phyloP scores from a whole-genome alignment of 2,888 invertebrate genomes.

The Pyrocoelia pectoralis region DNA sequence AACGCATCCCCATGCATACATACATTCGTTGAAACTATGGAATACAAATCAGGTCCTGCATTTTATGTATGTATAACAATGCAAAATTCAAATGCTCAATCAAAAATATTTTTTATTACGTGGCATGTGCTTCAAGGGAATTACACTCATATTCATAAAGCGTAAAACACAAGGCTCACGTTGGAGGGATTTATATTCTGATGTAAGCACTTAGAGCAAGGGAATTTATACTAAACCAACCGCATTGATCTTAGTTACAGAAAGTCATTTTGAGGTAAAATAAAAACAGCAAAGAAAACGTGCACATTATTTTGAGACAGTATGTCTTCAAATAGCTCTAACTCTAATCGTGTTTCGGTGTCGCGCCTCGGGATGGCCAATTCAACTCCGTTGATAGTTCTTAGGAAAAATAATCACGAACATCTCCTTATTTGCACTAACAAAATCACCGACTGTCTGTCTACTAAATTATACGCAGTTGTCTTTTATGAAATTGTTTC shows the following conservation, averaged over 20 bases:
- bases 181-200: no score
- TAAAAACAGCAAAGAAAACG: constrained; percentile 23
- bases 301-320: constrained; percentile 42
- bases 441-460: constrained; percentile 26
- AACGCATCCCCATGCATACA: no score
- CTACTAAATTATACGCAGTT: constrained; percentile 24
- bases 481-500: constrained; percentile 22
- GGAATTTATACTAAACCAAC: not conserved
- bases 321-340: constrained; percentile 47
- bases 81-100: no score
- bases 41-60: no score
- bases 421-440: constrained; percentile 25
- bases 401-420: constrained; percentile 43
- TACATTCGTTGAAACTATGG: no score
- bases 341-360: constrained; percentile 50
- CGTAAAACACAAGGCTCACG: no score
- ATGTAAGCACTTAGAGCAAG: no score
- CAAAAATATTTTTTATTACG: no score
- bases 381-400: constrained; percentile 46
- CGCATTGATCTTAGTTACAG: constrained; percentile 22
- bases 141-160: no score
- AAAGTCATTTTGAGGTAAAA: constrained; percentile 27
- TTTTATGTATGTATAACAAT: no score
- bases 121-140: no score
- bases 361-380: constrained; percentile 48